Evolutionary conservation across 2,113 vertebrate genomes (phyloP).

Genomic region (Chinchilla lanigera): DNA sequence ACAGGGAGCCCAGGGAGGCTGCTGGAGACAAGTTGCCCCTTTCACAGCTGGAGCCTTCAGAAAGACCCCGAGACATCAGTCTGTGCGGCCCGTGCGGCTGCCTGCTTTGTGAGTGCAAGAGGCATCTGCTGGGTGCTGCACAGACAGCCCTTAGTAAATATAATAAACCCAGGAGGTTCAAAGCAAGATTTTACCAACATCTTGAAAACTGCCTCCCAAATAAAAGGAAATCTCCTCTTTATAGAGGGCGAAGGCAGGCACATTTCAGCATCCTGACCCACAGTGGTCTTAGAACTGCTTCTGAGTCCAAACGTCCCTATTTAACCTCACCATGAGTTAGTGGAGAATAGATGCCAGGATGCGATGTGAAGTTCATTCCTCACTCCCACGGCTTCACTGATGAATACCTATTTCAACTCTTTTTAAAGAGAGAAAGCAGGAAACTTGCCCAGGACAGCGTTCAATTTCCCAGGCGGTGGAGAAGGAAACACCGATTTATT

Average conservation of each 20-base stretch:
- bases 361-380: not conserved
- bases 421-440: slow-evolving; percentile 55
- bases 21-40: not conserved
- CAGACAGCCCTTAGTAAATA: not conserved
- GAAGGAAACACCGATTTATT: slow-evolving; percentile 63
- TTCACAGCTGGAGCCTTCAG: not conserved
- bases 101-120: not conserved
- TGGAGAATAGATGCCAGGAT: not conserved
- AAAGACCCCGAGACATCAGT: not conserved
- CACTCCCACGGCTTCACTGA: not conserved
- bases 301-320: not conserved
- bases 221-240: not conserved
- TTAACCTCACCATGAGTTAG: not conserved
- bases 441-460: slow-evolving; percentile 44
- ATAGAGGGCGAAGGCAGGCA: not conserved
- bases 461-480: slow-evolving; percentile 46
- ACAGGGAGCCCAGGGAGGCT: not conserved
- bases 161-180: not conserved
- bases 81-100: fast-evolving
- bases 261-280: not conserved
- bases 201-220: not conserved
- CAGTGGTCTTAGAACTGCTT: not conserved
- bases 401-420: slow-evolving; percentile 17
- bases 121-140: not conserved
- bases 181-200: not conserved